Evolutionary conservation across 1,140 invertebrate species (phyloP).

Genomic region (Dreissena polymorpha): DNA sequence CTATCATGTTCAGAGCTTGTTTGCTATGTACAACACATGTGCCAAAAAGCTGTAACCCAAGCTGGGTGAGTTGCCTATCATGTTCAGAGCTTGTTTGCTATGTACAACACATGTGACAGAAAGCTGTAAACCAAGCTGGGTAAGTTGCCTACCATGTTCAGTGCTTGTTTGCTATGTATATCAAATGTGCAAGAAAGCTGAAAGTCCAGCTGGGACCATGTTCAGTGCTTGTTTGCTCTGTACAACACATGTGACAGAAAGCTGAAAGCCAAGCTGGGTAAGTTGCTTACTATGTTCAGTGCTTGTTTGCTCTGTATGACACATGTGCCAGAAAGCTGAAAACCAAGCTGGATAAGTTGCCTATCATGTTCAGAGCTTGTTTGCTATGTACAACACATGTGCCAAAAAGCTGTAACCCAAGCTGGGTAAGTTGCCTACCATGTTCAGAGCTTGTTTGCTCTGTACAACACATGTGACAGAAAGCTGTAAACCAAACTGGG

Average conservation of each 20-base stretch:
- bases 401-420: background rate
- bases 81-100: background rate
- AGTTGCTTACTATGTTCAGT: background rate
- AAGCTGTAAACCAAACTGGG: background rate
- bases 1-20: no score
- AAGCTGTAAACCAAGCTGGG: background rate
- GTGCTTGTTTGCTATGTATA: background rate
- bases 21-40: background rate
- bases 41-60: background rate
- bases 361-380: no score
- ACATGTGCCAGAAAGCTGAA: slow-evolving; percentile 1
- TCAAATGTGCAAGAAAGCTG: background rate
- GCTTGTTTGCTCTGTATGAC: background rate
- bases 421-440: background rate
- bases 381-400: background rate
- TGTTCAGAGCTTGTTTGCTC: background rate
- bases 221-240: background rate
- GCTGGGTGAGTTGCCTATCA: background rate
- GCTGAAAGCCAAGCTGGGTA: background rate
- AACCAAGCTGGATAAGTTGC: background rate
- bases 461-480: background rate
- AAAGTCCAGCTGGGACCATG: background rate
- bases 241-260: background rate
- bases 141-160: background rate
- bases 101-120: background rate